Evolutionary conservation across 2,888 invertebrate species (phyloP).

Genomic region (Trachelus troglodyta): DNA sequence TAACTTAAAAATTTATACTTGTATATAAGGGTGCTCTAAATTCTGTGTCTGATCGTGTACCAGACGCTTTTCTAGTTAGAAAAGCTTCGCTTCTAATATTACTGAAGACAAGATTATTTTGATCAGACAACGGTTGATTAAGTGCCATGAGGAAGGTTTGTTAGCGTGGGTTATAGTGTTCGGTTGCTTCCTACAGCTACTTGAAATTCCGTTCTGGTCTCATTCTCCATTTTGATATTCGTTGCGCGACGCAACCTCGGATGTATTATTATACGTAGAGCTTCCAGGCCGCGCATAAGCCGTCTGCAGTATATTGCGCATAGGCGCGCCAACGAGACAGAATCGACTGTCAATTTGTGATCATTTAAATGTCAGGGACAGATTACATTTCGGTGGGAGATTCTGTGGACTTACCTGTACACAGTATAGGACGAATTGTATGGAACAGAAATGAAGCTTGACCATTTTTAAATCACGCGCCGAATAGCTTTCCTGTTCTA

Average conservation of each 20-base stretch:
- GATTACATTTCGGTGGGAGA: neutral
- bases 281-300: slow-evolving; percentile 12
- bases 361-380: slow-evolving; percentile 34
- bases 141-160: neutral
- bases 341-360: slow-evolving; percentile 32
- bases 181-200: neutral
- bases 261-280: slow-evolving; percentile 32
- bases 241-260: slow-evolving; percentile 32
- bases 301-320: slow-evolving; percentile 10
- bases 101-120: neutral
- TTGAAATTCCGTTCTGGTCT: slow-evolving; percentile 6
- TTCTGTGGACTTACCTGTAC: neutral
- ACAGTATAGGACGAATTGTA: neutral
- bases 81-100: neutral
- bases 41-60: neutral
- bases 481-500: neutral
- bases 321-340: slow-evolving; percentile 19
- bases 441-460: too few species aligned
- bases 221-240: slow-evolving; percentile 38
- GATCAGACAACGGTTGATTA: neutral
- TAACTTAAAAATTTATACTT: neutral
- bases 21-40: neutral
- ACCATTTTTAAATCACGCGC: neutral
- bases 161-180: neutral
- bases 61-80: neutral